Conservation (phyloP, 64 coral and sea anemone species). For the Montipora cactus region DNA sequence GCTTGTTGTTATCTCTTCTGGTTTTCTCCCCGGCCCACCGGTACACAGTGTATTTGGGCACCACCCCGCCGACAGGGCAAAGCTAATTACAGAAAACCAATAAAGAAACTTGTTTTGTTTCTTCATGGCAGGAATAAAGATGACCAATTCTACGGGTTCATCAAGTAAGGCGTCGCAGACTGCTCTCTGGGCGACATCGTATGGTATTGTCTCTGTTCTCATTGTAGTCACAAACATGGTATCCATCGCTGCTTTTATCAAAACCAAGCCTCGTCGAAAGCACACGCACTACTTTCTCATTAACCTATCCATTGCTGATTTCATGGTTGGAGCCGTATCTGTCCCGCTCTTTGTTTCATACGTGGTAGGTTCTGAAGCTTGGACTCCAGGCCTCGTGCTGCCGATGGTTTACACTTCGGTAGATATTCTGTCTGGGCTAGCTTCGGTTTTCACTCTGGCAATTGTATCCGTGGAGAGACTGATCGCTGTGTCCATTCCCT, state of each 20-base stretch:
- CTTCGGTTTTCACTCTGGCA: slow-evolving; percentile 59
- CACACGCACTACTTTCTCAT: slow-evolving; percentile 66
- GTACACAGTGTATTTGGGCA: too few relatives aligned
- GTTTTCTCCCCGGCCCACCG: too few relatives aligned
- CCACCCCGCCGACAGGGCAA: too few relatives aligned
- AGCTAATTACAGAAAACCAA: too few relatives aligned
- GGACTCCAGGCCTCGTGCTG: background rate
- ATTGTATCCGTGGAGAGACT: slow-evolving; percentile 50
- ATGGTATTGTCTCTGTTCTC: slow-evolving; percentile 27
- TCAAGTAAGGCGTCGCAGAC: background rate
- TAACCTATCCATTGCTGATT: slow-evolving; percentile 61
- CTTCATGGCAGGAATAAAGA: background rate
- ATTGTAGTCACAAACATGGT: slow-evolving; percentile 55
- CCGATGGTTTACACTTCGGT: slow-evolving; percentile 24
- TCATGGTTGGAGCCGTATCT: slow-evolving; percentile 56
- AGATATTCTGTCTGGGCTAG: slow-evolving; percentile 60
- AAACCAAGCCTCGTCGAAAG: slow-evolving; percentile 50
- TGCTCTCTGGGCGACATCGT: slow-evolving; percentile 41
- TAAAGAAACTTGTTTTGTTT: background rate
- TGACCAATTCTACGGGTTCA: slow-evolving; percentile 5
- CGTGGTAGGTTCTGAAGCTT: slow-evolving; percentile 14
- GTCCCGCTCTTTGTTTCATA: slow-evolving; percentile 49
- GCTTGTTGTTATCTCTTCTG: too few relatives aligned
- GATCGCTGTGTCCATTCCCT: slow-evolving; percentile 51
- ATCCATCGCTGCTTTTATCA: slow-evolving; percentile 39